Evolutionary conservation across 64 coral and sea anemone genomes (phyloP).

Genomic region (Montipora sp.): DNA sequence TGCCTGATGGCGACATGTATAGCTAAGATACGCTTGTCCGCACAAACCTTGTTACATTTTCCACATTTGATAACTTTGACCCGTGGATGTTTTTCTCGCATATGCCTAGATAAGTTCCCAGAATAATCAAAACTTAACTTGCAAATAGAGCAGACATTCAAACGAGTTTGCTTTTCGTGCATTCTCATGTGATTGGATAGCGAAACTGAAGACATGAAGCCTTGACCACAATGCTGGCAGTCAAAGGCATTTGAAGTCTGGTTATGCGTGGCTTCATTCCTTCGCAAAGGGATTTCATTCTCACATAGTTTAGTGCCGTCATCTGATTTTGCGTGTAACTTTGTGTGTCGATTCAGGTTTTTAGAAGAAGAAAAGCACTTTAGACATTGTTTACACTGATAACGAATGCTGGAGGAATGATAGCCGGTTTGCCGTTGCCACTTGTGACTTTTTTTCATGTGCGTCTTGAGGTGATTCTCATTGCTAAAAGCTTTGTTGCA

Average conservation of each 20-base stretch:
- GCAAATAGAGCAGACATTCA: background rate
- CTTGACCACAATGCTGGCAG: background rate
- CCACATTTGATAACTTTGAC: slow-evolving; percentile 18
- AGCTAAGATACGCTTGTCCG: slow-evolving; percentile 1
- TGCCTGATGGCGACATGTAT: slow-evolving; percentile 1
- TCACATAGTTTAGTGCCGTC: no score
- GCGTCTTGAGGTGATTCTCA: background rate
- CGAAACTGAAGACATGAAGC: background rate
- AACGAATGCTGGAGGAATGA: background rate
- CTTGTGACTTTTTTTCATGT: background rate
- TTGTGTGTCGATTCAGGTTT: background rate
- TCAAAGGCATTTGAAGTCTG: background rate
- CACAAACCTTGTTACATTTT: background rate
- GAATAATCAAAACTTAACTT: background rate
- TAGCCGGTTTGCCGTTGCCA: background rate
- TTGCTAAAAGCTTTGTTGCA: background rate
- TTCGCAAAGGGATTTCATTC: background rate
- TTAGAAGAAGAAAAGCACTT: background rate
- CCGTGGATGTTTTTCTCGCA: background rate
- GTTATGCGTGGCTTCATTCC: background rate
- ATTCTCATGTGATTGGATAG: slow-evolving; percentile 12
- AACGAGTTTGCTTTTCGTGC: background rate
- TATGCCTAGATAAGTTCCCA: background rate
- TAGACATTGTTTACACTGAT: slow-evolving; percentile 2
- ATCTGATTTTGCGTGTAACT: background rate